Evolutionary conservation across 2,888 invertebrate species (phyloP), one percentile per base, ranked within the genome.

Genomic region (Lasioglossum malachurum): DNA sequence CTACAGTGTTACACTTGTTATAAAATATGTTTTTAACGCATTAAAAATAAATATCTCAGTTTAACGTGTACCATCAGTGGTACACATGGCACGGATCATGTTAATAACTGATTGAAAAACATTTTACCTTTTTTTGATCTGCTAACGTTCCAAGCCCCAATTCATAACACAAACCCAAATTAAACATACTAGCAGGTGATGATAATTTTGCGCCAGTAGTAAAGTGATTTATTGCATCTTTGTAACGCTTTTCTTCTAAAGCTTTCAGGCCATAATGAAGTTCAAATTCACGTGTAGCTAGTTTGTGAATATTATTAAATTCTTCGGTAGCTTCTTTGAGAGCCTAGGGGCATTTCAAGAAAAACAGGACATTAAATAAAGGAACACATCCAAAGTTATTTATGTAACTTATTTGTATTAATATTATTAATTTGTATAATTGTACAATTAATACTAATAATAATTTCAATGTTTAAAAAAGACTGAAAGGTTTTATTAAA

Each of bases 91-190:
- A 41, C 41, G 1, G 41, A 41, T 12, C 12, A 41, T 41, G 41
- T 41, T 41, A 82, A 31, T 31, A 14, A 46, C 14, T 14, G 0
- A 31, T 78, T 57, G 53, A 73, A 7, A 46, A 72, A 75, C 79
- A 27, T 74, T 91, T 92, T 94, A 97, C 97, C 95, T 96, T 96
- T 93, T 95, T 95, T 85, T 96, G 96, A 95, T 97, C 96, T 86
- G 96, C 95, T 64, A 95, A 93, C 4, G 97, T 96, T 83, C 97
- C 97, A 80, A 97, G 94, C 0, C 97, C 97, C 91, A 96, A 95
- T 94, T 97, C 97, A 94, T 97, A 97, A 92, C 97, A 97, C 46
- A 97, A 93, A 2, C 96, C 97, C 86, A 97, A 95, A 93, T 97
- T 97, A 92, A 96, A 97, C 86, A 96, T 95, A 53, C 97, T 97